Conservation (phyloP, 2,113 vertebrate genomes). For the Oreochromis niloticus region DNA sequence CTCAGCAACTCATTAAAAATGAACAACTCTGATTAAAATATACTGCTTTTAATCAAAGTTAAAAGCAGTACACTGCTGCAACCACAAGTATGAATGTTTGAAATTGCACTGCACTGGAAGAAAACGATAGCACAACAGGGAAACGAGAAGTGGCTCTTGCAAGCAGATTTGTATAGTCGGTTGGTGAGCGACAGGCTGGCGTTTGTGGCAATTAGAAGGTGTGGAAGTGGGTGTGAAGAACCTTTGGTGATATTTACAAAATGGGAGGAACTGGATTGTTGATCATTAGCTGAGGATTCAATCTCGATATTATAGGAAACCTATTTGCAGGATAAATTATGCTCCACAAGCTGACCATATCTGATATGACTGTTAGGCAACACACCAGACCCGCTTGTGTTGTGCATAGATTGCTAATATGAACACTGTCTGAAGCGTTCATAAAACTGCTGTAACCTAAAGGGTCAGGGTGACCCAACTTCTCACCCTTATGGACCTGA, state of each 20-base stretch:
- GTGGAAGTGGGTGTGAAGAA: not conserved
- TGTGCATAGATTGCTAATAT: not conserved
- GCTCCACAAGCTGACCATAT: not conserved
- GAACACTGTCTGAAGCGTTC: not conserved
- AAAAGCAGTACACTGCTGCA: not conserved
- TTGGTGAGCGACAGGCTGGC: not conserved
- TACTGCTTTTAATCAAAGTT: not conserved
- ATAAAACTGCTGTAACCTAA: not conserved
- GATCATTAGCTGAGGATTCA: not conserved
- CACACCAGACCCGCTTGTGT: not conserved
- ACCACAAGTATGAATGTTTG: not conserved
- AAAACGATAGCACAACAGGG: not conserved
- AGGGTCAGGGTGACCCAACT: not conserved
- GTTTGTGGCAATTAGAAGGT: not conserved
- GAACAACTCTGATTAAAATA: not conserved
- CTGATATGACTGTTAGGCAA: not conserved
- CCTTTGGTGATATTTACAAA: not conserved
- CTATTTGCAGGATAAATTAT: not conserved
- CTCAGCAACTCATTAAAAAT: not conserved
- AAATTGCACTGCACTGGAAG: not conserved
- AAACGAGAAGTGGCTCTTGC: not conserved
- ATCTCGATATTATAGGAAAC: not conserved
- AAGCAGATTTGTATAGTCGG: not conserved
- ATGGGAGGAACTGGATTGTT: not conserved
- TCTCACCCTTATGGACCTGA: not conserved